These are phyloP conservation scores for Drosophila merina DNA, from an alignment of 2,888 invertebrate species.

Conservation along the genomic window DNA sequence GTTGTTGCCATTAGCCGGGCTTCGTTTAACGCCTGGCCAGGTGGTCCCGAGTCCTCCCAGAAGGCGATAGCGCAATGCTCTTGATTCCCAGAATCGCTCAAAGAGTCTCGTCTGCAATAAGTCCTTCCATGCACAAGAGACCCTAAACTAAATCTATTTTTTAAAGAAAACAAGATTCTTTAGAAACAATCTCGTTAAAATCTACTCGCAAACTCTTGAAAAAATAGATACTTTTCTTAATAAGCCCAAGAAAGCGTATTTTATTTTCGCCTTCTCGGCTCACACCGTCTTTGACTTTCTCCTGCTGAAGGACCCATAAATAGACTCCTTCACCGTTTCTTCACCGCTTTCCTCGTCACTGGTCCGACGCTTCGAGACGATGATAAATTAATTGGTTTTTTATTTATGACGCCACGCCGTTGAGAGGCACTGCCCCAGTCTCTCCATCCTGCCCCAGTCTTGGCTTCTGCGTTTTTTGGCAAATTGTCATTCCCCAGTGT, in stretches of 20 bases:
- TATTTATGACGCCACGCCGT: constrained; percentile 64
- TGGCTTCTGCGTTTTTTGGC: constrained; percentile 36
- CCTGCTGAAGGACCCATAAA: constrained; percentile 32
- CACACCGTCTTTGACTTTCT: constrained; percentile 10
- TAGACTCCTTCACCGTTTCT: constrained; percentile 30
- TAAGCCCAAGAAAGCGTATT: constrained; percentile 3
- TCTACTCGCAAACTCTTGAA: background rate
- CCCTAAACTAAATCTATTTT: background rate
- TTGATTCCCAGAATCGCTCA: background rate
- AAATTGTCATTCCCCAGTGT: constrained; percentile 34
- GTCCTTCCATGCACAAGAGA: background rate
- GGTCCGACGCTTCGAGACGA: constrained; percentile 50
- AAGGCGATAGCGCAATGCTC: constrained; percentile 15
- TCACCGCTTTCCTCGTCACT: constrained; percentile 22
- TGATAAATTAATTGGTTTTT: constrained; percentile 78
- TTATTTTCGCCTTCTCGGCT: background rate
- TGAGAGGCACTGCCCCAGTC: background rate
- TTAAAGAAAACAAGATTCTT: background rate
- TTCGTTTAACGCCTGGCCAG: constrained; percentile 64
- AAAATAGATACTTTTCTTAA: background rate
- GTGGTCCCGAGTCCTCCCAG: constrained; percentile 10
- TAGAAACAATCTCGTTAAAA: background rate
- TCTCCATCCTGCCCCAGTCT: background rate
- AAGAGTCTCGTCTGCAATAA: background rate
- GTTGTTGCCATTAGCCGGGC: constrained; percentile 62